Evolutionary conservation across 1,140 invertebrate species (phyloP).

Genomic region (Lepidurus packardi): DNA sequence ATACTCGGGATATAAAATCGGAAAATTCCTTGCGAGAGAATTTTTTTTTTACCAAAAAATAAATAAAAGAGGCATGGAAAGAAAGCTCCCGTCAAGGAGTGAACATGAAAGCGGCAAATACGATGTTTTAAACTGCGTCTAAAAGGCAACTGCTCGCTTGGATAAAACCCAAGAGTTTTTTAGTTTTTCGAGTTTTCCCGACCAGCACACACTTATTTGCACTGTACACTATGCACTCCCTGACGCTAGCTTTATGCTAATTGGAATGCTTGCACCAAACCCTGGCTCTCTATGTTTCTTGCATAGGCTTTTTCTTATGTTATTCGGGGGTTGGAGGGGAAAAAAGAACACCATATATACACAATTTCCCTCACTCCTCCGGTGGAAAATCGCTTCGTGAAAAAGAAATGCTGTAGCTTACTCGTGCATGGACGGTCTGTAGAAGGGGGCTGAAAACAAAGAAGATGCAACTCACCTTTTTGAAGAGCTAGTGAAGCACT

Average conservation of each 20-base stretch:
- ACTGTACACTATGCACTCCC: conserved; percentile 14
- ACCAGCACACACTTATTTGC: background rate
- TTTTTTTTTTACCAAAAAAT: no score
- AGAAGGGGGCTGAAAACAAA: background rate
- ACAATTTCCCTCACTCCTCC: conserved; percentile 12
- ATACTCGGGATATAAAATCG: background rate
- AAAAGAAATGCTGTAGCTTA: background rate
- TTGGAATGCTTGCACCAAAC: conserved; percentile 13
- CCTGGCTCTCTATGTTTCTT: background rate
- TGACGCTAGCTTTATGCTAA: conserved; percentile 19
- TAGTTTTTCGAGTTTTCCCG: background rate
- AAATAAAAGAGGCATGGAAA: background rate
- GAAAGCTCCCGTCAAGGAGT: background rate
- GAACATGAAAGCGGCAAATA: conserved; percentile 1
- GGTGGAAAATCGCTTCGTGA: conserved; percentile 3
- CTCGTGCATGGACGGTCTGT: background rate
- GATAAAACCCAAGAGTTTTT: background rate
- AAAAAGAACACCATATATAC: background rate
- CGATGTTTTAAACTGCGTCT: background rate
- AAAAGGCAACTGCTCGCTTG: background rate
- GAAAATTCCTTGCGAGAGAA: background rate
- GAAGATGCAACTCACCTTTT: conserved; percentile 1
- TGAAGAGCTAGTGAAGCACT: background rate
- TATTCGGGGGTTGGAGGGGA: background rate
- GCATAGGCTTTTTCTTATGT: background rate